Evolutionary conservation across 2,113 vertebrate genomes (phyloP), one percentile per base, ranked within the genome.

Genomic region (Lamprologus tigripictilis): DNA sequence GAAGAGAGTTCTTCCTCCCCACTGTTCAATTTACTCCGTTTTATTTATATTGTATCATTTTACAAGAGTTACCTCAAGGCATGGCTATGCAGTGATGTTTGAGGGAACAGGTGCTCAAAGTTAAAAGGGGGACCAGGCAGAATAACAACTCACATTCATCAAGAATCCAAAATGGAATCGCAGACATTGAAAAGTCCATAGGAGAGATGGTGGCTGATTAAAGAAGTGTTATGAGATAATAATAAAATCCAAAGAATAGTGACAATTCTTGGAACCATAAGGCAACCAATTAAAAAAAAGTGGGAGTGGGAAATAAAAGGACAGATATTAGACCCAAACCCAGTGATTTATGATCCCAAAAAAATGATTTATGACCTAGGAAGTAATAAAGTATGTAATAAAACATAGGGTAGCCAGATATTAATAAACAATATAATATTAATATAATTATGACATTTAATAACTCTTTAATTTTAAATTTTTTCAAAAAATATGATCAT

Each of bases 271-370:
- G 9, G 28, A 63, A 63, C 16, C 58, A 63, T 0, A 35, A 63
- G 31, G 31, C 17, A 63, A 7, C 17, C 3, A 35, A 63, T 63
- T n/a, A 3, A 63, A 63, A 35, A 35, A 2, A 17, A 58, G 16
- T 19, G 28, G 58, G 28, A 63, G 1, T 10, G 16, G 58, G 9
- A 63, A 3, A 12, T 35, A 61, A 61, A 61, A 61, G 57, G 14
- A 61, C 2, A 0, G 57, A 3, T 6, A 61, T 61, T 19, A 61
- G 28, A 61, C 57, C 8, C 0, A 33, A 61, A 61, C 57, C 16
- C 16, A 19, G 28, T 61, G 57, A 33, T 61, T 61, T n/a, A 53
- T 53, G 49, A 53, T 1, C 0, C 45, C 45, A 0, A 0, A 47
- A 49, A 53, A 53, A 53, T 6, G 3, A 53, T 53, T 53, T 33